Base-by-base conservation (phyloP, 2,888 invertebrate species). In the Choreutis nemorana region DNA sequence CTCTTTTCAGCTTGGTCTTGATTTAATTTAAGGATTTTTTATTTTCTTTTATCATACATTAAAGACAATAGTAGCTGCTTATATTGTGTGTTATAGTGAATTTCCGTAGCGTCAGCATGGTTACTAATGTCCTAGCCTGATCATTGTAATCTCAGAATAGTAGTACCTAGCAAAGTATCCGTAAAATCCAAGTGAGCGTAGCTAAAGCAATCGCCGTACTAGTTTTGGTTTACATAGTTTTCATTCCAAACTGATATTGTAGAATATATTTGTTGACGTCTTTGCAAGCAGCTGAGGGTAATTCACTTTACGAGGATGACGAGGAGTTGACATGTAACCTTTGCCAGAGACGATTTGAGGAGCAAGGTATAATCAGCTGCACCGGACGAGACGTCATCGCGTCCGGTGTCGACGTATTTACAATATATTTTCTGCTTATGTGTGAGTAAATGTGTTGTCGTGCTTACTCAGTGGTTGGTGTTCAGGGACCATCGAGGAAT, bases 311-410 rank as follows among this genome's bases (percentile, higher is more conserved):
- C 71, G 78, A 82, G 68, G 83, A 83, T 77, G 82, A 83, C 65
- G 83, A 83, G 81, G 83, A 83, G 75, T 81, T 82, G 73, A 83
- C 83, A 81, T 87, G 87, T 78, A 86, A 85, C 72, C 85, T 87
- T 81, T 87, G 87, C 83, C 86, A 86, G 82, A 85, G 86, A 81
- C 85, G 86, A 67, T 87, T 86, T 84, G 86, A 86, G 78, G 85
- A 85, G 81, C 86, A 87, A 87, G 87, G 86, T 87, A 86, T 82
- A n/a, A 73, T 66, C 55, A 66, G 63, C 56, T 53, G 57, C 62
- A 55, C 58, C 46, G 51, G 47, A 65, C 57, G 53, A 52, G 48
- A 45, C 53, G 52, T 58, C 53, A 53, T 55, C 52, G 49, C 50
- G 58, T 64, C 65, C 67, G 68, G 71, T 72, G 64, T 55, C 62